Base-by-base conservation (phyloP, 2,888 invertebrate genomes). In the Melolontha melolontha region DNA sequence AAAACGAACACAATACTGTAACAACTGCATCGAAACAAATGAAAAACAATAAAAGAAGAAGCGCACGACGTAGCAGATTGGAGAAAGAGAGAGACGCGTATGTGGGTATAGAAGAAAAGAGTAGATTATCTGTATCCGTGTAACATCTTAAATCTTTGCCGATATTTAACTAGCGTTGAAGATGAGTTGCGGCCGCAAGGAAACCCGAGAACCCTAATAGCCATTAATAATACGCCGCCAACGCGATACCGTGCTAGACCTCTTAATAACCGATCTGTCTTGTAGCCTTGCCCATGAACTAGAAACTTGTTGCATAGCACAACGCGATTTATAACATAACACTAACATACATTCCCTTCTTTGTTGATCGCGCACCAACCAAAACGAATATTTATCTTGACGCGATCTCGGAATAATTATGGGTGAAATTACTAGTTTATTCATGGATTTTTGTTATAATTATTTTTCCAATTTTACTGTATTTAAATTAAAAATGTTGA, bases 171-270 rank as follows among this genome's bases (percentile, higher is more conserved):
- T 69, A 65, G 69, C 69, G 69, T 59, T 62, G 69, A 62, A 66
- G 69, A 69, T 69, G 69, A 69, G 69, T 66, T 69, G 69, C 69
- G 69, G 62, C 66, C 69, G 65, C 54, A 69, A 69, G 65, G 65
- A 66, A 69, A 69, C 69, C 66, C 52, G 65, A 69, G 69, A 64
- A 69, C 69, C 65, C 73, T 80, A 80, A 80, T 80, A 79, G 79
- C 79, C 80, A 80, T 80, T 80, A 80, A 80, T 80, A 80, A 80
- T 75, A 76, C 75, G 76, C 79, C 80, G 79, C 80, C 80, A 80
- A 80, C 80, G 80, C 79, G 75, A 76, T 77, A 76, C 77, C 77
- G 79, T 79, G 79, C 79, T 78, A 79, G 79, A 79, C 80, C 79
- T 79, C 79, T 79, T 79, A 79, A 79, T 79, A 79, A 79, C 77